Percentiles rank a stretch among this genome's conserved stretches.
Conservation (phyloP, 2,888 invertebrate genomes). For the Homarus gammarus region DNA sequence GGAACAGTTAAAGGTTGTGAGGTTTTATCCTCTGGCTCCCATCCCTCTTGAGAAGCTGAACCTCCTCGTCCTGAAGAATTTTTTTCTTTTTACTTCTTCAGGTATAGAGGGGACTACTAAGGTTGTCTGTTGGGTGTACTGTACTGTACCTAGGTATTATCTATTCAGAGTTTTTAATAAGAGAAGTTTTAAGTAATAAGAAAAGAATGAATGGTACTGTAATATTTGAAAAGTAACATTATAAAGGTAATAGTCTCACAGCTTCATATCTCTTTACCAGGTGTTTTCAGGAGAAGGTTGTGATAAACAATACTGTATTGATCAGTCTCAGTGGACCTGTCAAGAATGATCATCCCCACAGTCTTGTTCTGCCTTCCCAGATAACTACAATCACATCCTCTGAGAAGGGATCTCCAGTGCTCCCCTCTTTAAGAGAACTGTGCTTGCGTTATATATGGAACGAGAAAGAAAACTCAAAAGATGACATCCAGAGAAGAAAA, state of each 20-base stretch:
- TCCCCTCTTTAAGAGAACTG: conserved; percentile 23
- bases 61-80: too few relatives aligned
- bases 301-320: conserved; percentile 24
- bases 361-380: conserved; percentile 22
- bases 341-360: neutral
- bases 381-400: neutral
- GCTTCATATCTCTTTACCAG: conserved; percentile 1
- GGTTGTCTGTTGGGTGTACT: neutral
- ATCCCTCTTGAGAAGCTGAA: neutral
- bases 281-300: conserved; percentile 17
- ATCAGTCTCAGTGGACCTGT: neutral
- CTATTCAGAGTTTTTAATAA: too few relatives aligned
- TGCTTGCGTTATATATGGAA: conserved; percentile 21
- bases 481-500: neutral
- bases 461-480: neutral
- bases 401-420: neutral
- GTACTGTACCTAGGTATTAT: too few relatives aligned
- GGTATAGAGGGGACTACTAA: too few relatives aligned
- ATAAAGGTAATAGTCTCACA: neutral
- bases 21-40: neutral
- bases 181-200: too few relatives aligned
- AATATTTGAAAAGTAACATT: neutral
- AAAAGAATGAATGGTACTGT: too few relatives aligned
- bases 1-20: neutral
- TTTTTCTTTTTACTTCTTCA: too few relatives aligned